Conservation (phyloP, 2,113 vertebrate genomes). For the Nycticorax nycticorax region DNA sequence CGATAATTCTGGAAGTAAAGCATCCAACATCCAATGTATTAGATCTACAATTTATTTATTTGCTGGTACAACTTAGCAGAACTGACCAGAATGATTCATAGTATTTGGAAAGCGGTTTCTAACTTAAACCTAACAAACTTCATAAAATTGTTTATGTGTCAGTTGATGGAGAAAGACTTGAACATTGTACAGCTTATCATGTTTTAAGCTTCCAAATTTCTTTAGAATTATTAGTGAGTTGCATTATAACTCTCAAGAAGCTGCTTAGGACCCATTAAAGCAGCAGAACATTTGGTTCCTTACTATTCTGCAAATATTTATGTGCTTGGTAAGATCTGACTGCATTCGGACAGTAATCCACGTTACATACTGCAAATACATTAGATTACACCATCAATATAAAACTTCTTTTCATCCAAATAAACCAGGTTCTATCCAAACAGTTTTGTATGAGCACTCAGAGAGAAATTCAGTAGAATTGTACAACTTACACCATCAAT, state of each 20-base stretch:
- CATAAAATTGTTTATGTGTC: background rate
- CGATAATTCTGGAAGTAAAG: slow-evolving; percentile 9
- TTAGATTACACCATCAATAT: background rate
- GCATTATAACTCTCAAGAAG: background rate
- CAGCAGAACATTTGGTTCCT: background rate
- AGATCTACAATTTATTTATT: slow-evolving; percentile 40
- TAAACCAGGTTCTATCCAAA: background rate
- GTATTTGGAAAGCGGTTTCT: background rate
- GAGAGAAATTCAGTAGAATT: background rate
- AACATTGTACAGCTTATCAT: background rate
- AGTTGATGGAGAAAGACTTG: background rate
- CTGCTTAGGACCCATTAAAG: background rate
- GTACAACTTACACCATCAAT: background rate
- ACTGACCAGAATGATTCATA: background rate
- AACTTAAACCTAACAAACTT: background rate
- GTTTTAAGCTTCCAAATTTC: background rate
- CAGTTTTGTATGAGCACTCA: background rate
- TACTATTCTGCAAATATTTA: background rate
- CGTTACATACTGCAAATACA: background rate
- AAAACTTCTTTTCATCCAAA: background rate
- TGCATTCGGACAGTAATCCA: background rate
- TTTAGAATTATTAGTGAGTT: background rate
- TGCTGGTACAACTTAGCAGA: slow-evolving; percentile 35
- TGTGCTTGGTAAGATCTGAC: background rate
- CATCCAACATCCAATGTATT: slow-evolving; percentile 14